Base-by-base conservation (phyloP, 2,888 invertebrate genomes). In the Spodoptera exigua region DNA sequence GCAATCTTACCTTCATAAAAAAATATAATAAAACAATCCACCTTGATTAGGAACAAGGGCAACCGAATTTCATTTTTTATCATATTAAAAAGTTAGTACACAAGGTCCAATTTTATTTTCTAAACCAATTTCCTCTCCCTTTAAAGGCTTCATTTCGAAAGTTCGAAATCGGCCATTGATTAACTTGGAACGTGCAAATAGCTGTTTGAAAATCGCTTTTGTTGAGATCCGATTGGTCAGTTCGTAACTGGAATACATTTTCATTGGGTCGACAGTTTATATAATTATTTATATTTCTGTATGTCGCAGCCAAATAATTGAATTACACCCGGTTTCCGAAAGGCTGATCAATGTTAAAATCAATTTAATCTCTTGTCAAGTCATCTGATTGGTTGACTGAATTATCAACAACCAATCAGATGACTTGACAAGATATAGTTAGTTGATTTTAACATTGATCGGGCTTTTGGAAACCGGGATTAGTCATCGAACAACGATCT, bases 181-280 rank as follows among this genome's bases (percentile, higher is more conserved):
- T 78, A 78, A 78, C 66, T 70, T 60, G 76, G 67, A 57, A 62
- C 79, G 81, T 78, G 78, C 60, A 69, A 78, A 78, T 76, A 66
- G 76, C 63, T 62, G 64, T 78, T 76, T 54, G 17, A 58, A 27
- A 70, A 76, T 64, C 55, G 61, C 60, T 73, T 70, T 78, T 69
- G 79, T 78, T 67, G 48, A 62, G 36, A 18, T 57, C 47, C 58
- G 53, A 70, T 70, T 73, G 79, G 70, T 75, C 73, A 63, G 41
- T 73, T 78, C 61, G 44, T 43, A 66, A 57, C 49, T 63, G 34
- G 41, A 63, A 65, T 67, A 64, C 35, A 52, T 55, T 73, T 62
- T 53, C 61, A 73, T 68, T 67, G 61, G 60, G 53, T 40, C 56
- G 35, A 27, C 27, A 7, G 27, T 27, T 27, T 5, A 67, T 61